Evolutionary conservation across 2,797 vertebrate species (phyloP).

Genomic region (Miichthys miiuy): DNA sequence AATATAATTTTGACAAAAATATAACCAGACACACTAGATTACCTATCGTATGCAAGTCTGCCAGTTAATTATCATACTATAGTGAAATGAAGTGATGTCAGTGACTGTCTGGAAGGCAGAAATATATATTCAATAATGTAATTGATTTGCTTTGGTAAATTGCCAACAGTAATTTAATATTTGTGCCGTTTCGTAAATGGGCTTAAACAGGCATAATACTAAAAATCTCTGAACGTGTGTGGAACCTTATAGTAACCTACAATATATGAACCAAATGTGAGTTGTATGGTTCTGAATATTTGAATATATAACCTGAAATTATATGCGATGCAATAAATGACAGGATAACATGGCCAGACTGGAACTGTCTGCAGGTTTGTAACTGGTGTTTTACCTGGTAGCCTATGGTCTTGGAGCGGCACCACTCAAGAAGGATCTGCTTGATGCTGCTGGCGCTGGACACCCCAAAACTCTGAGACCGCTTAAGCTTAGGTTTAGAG

Average conservation of each 20-base stretch:
- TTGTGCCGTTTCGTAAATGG: neutral
- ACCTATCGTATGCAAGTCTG: constrained; percentile 1
- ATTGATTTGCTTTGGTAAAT: constrained; percentile 10
- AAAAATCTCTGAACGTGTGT: neutral
- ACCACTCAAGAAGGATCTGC: constrained; percentile 97
- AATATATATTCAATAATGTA: neutral
- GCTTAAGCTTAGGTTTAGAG: constrained; percentile 92
- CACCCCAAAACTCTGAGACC: constrained; percentile 96
- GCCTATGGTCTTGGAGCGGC: constrained; percentile 95
- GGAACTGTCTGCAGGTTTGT: neutral
- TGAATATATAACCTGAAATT: neutral
- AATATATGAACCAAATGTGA: neutral
- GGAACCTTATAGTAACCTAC: neutral
- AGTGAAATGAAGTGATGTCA: constrained; percentile 10
- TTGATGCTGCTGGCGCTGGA: constrained; percentile 98
- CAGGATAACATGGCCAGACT: neutral
- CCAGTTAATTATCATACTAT: constrained; percentile 13
- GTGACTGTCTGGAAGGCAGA: neutral
- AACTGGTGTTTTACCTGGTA: constrained; percentile 88
- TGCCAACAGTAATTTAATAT: neutral
- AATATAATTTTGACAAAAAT: constrained; percentile 5
- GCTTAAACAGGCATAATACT: neutral
- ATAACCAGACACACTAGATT: constrained; percentile 9
- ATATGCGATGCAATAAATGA: neutral
- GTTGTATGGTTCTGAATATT: neutral